Conservation (phyloP, 2,113 vertebrate species). For the Erythrolamprus reginae region DNA sequence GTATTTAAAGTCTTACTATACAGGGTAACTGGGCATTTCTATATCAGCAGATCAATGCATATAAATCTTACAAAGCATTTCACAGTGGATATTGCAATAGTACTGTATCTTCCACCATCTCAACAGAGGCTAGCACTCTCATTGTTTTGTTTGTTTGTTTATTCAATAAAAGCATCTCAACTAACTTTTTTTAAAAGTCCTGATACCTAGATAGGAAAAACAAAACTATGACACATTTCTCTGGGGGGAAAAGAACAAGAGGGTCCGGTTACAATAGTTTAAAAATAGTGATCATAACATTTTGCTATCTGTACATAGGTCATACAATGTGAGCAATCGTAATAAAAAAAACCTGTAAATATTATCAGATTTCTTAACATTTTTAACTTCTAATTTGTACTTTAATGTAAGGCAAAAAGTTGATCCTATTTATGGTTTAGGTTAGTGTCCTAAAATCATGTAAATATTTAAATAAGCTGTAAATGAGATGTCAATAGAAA, state of each 20-base stretch:
- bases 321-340: conserved; percentile 70
- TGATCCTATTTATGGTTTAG: conserved; percentile 78
- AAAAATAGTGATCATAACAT: conserved; percentile 67
- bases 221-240: conserved; percentile 62
- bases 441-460: conserved; percentile 76
- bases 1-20: conserved; percentile 60
- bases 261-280: conserved; percentile 66
- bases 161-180: conserved; percentile 65
- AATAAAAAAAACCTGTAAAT: conserved; percentile 82
- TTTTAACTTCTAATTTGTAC: conserved; percentile 90
- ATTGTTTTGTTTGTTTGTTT: conserved; percentile 70
- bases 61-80: conserved; percentile 54
- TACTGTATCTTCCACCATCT: conserved; percentile 66
- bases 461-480: conserved; percentile 85
- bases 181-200: conserved; percentile 60
- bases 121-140: conserved; percentile 59
- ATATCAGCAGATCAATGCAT: conserved; percentile 62
- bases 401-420: conserved; percentile 79
- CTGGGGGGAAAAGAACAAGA: conserved; percentile 46
- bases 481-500: conserved; percentile 73
- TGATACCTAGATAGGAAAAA: conserved; percentile 54
- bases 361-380: conserved; percentile 84
- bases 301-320: conserved; percentile 80
- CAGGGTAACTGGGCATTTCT: conserved; percentile 76
- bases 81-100: conserved; percentile 60